Conservation (phyloP, 2,888 invertebrate genomes). For the Cryptus viduatorius region DNA sequence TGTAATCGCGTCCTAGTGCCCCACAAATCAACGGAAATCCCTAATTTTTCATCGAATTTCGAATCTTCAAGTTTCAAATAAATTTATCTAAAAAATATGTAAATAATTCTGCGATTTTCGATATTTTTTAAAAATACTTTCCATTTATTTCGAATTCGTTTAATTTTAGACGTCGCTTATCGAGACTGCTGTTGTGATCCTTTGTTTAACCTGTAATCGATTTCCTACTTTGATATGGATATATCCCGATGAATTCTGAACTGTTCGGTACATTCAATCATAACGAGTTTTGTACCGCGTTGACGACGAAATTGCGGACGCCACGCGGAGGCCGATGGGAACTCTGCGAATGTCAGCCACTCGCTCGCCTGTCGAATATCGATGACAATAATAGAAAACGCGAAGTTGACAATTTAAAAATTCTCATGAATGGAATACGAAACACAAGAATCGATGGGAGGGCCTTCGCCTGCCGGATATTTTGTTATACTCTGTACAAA, state of each 20-base stretch:
- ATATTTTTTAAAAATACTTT: no score
- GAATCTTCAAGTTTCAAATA: background rate
- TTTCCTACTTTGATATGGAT: slow-evolving; percentile 42
- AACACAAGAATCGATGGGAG: background rate
- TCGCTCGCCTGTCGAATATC: slow-evolving; percentile 20
- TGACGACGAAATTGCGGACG: background rate
- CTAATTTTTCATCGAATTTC: background rate
- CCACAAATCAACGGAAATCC: background rate
- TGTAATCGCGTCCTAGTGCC: slow-evolving; percentile 16
- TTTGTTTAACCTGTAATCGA: slow-evolving; percentile 12
- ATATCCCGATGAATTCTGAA: slow-evolving; percentile 52
- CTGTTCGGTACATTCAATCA: slow-evolving; percentile 46
- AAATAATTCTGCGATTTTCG: no score
- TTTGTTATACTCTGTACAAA: background rate
- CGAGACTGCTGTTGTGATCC: no score
- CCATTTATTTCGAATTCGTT: no score
- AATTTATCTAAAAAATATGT: background rate
- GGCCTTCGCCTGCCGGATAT: background rate
- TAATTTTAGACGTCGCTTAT: no score
- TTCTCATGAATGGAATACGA: slow-evolving; percentile 25
- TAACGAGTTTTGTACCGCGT: slow-evolving; percentile 48
- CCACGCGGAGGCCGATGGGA: slow-evolving; percentile 49
- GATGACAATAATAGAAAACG: slow-evolving; percentile 22
- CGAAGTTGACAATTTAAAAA: background rate
- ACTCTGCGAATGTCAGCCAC: slow-evolving; percentile 51